A percentile compares a stretch with the other conserved stretches of the same genome.
Evolutionary conservation across 1,140 invertebrate genomes (phyloP).

Genomic region (Drosophila truncata): DNA sequence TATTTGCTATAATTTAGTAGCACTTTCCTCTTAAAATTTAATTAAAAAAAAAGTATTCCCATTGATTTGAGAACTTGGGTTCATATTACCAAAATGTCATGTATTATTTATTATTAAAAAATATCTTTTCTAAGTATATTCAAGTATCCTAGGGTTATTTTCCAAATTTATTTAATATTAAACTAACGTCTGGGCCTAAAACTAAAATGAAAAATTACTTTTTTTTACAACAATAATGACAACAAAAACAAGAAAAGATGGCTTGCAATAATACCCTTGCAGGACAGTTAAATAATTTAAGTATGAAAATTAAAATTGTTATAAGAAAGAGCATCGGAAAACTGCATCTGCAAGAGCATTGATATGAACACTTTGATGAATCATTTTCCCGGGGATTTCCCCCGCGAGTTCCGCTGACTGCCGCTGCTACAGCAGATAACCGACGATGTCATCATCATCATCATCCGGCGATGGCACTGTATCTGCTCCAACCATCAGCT

Average conservation of each 20-base stretch:
- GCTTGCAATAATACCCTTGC: background rate
- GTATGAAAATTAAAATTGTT: background rate
- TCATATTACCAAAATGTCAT: background rate
- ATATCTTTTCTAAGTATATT: constrained; percentile 4
- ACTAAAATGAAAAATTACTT: background rate
- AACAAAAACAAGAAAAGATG: constrained; percentile 1
- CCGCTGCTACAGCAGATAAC: constrained; percentile 59
- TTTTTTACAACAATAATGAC: constrained; percentile 7
- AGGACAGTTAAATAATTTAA: background rate
- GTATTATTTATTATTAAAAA: background rate
- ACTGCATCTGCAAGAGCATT: background rate
- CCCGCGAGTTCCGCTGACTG: constrained; percentile 19
- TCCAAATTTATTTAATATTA: background rate
- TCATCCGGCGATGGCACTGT: constrained; percentile 31
- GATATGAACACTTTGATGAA: constrained; percentile 2
- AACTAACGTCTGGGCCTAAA: constrained; percentile 4
- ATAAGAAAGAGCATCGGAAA: background rate
- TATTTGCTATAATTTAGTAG: no score
- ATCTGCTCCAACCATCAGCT: background rate
- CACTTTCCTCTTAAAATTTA: no score
- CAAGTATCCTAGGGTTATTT: background rate
- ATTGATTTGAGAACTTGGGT: no score
- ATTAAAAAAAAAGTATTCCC: background rate
- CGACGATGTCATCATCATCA: constrained; percentile 66
- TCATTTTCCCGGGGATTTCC: constrained; percentile 10